Base-by-base conservation (phyloP, 64 coral and sea anemone species). In the Exaiptasia diaphana region DNA sequence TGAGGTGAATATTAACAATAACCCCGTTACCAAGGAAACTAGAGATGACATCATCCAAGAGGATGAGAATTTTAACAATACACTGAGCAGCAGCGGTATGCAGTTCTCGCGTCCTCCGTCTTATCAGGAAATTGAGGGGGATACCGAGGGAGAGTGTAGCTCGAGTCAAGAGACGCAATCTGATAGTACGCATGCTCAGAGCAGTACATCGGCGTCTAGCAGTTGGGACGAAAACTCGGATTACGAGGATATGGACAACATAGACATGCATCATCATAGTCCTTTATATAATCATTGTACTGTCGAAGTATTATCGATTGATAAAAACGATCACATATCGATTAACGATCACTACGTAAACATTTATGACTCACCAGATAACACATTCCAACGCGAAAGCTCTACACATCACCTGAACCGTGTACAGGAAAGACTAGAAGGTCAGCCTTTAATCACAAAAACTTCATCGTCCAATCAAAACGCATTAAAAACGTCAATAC, bases 201-300 rank as follows among this genome's bases (percentile, higher is more conserved):
- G 83, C 43, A 67, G 41, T 32, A 60, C 26, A 7, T 68, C 83
- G 2, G 38, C 12, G 0, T 77, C 83, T 4, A 50, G 42, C 40
- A 86, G 83, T 34, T 86, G 57, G 43, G 83, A 67, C 32, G 58
- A 64, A 23, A 43, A 2, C 2, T 75, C 55, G 4, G 71, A 50
- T 24, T 34, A 56, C 17, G 83, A 76, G n/a, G 52, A 76, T 4
- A 22, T 67, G 17, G 37, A 54, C 28, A n/a, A n/a, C n/a, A n/a
- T n/a, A n/a, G n/a, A n/a, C n/a, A n/a, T n/a, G n/a, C 59, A 21
- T 40, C 64, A 65, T 49, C 78, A 0, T 17, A 40, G 14, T 81
- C 78, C 13, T 67, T 67, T 68, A 63, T 67, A 67, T 50, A 68
- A 36, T 64, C 77, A 64, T 29, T n/a, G 15, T 42, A 44, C 37